Conservation (phyloP, 1,140 invertebrate genomes). For the Carposina sasakii region DNA sequence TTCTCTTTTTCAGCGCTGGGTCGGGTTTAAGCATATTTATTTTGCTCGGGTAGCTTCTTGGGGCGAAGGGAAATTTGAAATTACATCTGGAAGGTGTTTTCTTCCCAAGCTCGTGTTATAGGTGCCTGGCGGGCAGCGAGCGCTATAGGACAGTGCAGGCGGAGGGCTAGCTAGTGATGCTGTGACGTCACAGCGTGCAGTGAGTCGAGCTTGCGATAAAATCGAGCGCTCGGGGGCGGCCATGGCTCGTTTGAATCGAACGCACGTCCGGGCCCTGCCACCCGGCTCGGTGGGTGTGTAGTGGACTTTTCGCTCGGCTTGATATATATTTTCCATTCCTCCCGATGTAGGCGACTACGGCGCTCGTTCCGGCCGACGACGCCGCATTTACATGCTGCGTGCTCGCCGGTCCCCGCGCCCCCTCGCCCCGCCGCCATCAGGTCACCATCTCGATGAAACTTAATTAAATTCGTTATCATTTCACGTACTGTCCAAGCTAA, state of each 20-base stretch:
- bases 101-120: neutral
- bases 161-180: conserved; percentile 39
- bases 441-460: conserved; percentile 37
- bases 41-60: conserved; percentile 48
- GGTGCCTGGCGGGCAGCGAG: neutral
- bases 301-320: conserved; percentile 64
- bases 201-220: conserved; percentile 52
- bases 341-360: conserved; percentile 55
- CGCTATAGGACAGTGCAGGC: conserved; percentile 15
- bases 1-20: conserved; percentile 51
- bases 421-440: conserved; percentile 23
- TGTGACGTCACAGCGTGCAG: conserved; percentile 31
- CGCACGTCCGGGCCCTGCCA: conserved; percentile 54
- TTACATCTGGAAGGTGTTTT: conserved; percentile 41
- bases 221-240: conserved; percentile 55
- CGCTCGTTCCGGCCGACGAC: conserved; percentile 38
- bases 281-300: conserved; percentile 57
- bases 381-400: conserved; percentile 50
- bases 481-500: conserved; percentile 16
- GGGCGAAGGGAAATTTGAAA: conserved; percentile 51
- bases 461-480: conserved; percentile 38
- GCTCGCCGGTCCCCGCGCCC: conserved; percentile 35
- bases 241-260: conserved; percentile 63
- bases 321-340: conserved; percentile 66
- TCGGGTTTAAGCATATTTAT: conserved; percentile 69